Conservation (phyloP, 1,140 invertebrate species). For the Saccostrea cuccullata region DNA sequence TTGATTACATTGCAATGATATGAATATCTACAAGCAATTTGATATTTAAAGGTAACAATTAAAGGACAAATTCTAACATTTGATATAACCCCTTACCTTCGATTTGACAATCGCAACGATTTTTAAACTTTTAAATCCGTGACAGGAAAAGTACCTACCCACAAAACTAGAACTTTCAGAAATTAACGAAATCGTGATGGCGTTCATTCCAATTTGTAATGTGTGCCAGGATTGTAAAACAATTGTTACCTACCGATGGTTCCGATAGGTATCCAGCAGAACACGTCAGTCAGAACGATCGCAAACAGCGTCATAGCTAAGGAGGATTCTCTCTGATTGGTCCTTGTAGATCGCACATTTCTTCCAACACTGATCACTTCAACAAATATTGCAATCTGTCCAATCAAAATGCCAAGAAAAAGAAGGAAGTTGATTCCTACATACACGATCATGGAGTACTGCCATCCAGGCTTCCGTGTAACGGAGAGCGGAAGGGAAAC, state of each 20-base stretch:
- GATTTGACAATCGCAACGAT: no score
- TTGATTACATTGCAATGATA: no score
- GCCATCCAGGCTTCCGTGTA: conserved; percentile 42
- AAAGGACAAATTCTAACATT: no score
- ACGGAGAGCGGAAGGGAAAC: background rate
- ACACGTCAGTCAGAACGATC: conserved; percentile 57
- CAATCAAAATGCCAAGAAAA: conserved; percentile 56
- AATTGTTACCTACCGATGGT: conserved; percentile 50
- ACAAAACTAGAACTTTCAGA: no score
- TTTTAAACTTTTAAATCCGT: no score
- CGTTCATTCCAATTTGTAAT: no score
- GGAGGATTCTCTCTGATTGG: conserved; percentile 39
- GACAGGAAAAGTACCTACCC: no score
- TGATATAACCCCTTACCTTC: no score
- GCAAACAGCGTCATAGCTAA: conserved; percentile 54
- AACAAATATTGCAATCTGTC: conserved; percentile 57
- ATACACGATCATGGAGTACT: conserved; percentile 58
- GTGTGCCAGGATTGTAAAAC: no score
- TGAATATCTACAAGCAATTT: no score
- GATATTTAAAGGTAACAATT: no score
- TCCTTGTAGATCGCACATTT: background rate
- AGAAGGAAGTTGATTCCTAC: conserved; percentile 59
- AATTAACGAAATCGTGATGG: no score
- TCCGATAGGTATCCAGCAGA: conserved; percentile 63
- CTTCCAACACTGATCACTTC: background rate